A percentile compares a stretch with the other conserved stretches of the same genome.
phyloP scores from a whole-genome alignment of 1,140 invertebrate species.

The Apis dorsata region DNA sequence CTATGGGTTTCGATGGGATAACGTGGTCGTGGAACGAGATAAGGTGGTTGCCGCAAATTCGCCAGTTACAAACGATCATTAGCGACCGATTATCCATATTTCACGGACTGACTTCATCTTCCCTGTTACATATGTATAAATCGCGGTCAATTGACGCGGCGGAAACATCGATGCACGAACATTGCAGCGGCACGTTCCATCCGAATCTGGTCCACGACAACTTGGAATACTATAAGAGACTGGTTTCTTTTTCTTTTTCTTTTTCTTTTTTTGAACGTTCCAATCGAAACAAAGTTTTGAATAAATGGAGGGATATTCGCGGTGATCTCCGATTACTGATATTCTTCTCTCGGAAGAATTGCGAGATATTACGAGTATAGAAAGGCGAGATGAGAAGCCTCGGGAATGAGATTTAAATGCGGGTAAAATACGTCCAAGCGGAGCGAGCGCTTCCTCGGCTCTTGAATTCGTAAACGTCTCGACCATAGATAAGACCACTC shows the following conservation, averaged over 20 bases:
- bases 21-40: constrained; percentile 25
- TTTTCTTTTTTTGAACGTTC: neutral
- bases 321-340: constrained; percentile 23
- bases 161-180: neutral
- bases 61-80: constrained; percentile 50
- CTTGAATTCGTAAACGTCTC: constrained; percentile 59
- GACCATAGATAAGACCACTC: constrained; percentile 48
- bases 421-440: constrained; percentile 40
- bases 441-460: constrained; percentile 24
- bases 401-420: constrained; percentile 52
- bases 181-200: neutral
- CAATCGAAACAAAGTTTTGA: neutral
- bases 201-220: too few species aligned
- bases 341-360: neutral
- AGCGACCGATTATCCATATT: constrained; percentile 31
- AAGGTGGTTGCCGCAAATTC: constrained; percentile 49
- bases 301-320: neutral
- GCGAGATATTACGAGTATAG: constrained; percentile 5
- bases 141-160: constrained; percentile 32
- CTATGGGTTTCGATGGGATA: constrained; percentile 15
- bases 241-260: neutral
- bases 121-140: constrained; percentile 26
- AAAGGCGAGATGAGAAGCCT: neutral
- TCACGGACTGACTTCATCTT: constrained; percentile 36
- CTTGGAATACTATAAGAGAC: too few species aligned